Evolutionary conservation across 2,888 invertebrate genomes (phyloP), one percentile per base, ranked within the genome.

Genomic region (Nipponacmea schrenckii): DNA sequence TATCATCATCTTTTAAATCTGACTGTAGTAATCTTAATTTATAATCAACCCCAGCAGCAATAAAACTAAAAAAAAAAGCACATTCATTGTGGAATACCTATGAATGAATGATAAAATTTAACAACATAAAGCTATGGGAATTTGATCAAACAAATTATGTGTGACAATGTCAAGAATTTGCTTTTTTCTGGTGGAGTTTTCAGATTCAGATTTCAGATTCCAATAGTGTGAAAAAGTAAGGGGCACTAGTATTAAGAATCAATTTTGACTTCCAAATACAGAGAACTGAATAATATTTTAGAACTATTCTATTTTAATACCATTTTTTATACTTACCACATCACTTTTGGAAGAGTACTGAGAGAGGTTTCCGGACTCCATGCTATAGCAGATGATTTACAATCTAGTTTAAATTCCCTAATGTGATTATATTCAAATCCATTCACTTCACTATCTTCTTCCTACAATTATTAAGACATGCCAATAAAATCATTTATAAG

Each of bases 311-410:
- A 3, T 31, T 2, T 31, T 31, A 20, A 12, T 10, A 62, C 15
- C 39, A 64, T 44, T 39, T 26, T 1, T 27, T 31, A 15, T 20
- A 68, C 70, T 64, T 71, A 81, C 83, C 80, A 80, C 62, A 83
- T 31, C 31, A 78, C 46, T 73, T 80, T 82, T 48, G 82, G 82
- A 56, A 83, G 67, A 7, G 78, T 65, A 24, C 75, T 70, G 26
- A 82, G 68, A 15, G 80, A 77, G 4, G 87, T 84, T 50, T 82
- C 81, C 56, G 86, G 86, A 68, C 85, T 85, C 87, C 87, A 88
- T 12, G 85, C 81, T 26, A 87, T 74, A 4, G 83, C 80, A 12
- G 82, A 81, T 7, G 84, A 81, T 46, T 80, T 73, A 67, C 79
- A 78, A 27, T 83, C 82, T 75, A 83, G 82, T 68, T 85, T 83